Evolutionary conservation across 2,888 invertebrate species (phyloP), one percentile per base, ranked within the genome.

Genomic region (Plebejus melissa): DNA sequence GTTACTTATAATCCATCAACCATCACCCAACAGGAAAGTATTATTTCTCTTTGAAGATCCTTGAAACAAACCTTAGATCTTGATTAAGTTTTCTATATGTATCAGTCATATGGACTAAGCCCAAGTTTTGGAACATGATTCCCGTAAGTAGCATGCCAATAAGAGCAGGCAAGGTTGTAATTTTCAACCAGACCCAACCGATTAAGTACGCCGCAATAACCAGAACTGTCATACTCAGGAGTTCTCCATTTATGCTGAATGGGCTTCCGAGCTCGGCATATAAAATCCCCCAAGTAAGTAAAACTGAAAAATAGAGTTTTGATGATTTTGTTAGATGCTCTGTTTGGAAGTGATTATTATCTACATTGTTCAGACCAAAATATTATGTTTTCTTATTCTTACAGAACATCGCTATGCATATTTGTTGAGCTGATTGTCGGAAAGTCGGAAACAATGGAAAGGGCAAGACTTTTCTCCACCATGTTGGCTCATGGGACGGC

Each of bases 81-180:
- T 95, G 94, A 78, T 96, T 95, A 41, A 96, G 94, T 80, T 94
- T 91, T 75, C 90, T 86, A 84, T 96, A 96, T 9, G 89, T 89
- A 50, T 95, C 95, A 70, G 96, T 95, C 89, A 93, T 91, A 81
- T 94, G 88, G 4, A 96, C 94, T 77, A 96, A 85, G 0, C 95
- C 94, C 38, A 95, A 85, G 83, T 96, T 96, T 85, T 95, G 95
- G 81, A 96, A 94, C 11, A 96, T 77, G 78, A 97, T 94, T 74
- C 97, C 97, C 2, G 96, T 95, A 76, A 96, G 87, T 60, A 97
- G 89, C 96, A 97, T 97, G 36, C 96, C 97, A 80, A 97, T 95
- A 0, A 97, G 91, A 0, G 96, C 96, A 69, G 97, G 97, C 76
- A 97, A 86, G 0, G 96, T 96, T 4, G 96, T 94, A 38, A 96